Conservation (phyloP, 1,140 invertebrate genomes). For the Drosophila nebulosa region DNA sequence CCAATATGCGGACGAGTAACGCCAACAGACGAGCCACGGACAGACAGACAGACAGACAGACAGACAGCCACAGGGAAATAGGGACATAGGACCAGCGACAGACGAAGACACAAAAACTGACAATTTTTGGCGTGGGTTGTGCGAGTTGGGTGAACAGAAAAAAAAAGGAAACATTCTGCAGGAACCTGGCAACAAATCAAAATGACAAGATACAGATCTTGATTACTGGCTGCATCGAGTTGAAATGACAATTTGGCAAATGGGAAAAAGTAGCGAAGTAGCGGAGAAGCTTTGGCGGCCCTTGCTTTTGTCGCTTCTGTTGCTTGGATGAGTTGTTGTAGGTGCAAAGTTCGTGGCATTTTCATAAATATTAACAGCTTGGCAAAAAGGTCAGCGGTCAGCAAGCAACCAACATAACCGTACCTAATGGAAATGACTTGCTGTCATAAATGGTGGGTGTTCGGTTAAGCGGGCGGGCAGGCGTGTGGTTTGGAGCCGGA, state of each 20-base stretch:
- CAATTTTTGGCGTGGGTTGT: slow-evolving; percentile 1
- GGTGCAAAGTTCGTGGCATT: slow-evolving; percentile 55
- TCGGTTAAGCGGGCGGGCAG: no score
- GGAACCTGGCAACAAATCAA: slow-evolving; percentile 38
- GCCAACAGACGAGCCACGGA: slow-evolving; percentile 17
- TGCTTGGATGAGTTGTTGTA: not conserved
- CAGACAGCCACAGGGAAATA: slow-evolving; percentile 8
- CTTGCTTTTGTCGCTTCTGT: no score
- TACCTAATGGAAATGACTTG: slow-evolving; percentile 47
- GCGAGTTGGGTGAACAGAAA: not conserved
- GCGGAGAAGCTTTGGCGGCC: not conserved
- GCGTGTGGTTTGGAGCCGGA: not conserved
- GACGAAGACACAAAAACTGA: slow-evolving; percentile 9
- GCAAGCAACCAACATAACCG: not conserved
- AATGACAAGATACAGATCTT: slow-evolving; percentile 63
- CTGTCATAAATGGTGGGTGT: slow-evolving; percentile 9
- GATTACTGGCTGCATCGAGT: slow-evolving; percentile 45
- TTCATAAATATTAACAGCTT: slow-evolving; percentile 59
- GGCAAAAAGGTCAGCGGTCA: slow-evolving; percentile 40
- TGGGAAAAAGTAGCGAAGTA: slow-evolving; percentile 18
- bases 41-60: no score
- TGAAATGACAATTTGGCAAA: slow-evolving; percentile 61
- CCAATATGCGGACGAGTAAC: slow-evolving; percentile 33
- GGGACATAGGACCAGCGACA: not conserved
- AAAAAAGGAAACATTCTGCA: slow-evolving; percentile 12